Evolutionary conservation across 1,140 invertebrate species (phyloP), one percentile per base, ranked within the genome.

Genomic region (Portunus trituberculatus): DNA sequence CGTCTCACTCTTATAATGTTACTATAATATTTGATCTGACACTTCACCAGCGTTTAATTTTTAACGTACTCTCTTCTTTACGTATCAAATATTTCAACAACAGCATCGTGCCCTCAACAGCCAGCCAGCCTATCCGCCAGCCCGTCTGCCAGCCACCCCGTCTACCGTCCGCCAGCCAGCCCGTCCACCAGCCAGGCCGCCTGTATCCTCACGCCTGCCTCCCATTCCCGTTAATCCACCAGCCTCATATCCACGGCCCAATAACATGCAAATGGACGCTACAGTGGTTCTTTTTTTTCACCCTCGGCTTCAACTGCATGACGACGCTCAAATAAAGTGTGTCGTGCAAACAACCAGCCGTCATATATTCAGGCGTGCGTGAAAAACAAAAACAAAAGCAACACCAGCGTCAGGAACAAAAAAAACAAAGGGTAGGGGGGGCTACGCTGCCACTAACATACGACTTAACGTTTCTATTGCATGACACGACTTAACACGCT

Each of bases 221-320:
- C 0, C 67, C 67, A 25, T 76, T 76, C n/a, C 20, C n/a, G 67
- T 76, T 76, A 76, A 76, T 76, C 67, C 67, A n/a, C 67, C 25
- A 76, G 67, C 67, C 67, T 76, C 67, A 76, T n/a, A 76, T 76
- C 6, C 67, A 76, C 67, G 67, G 67, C 25, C 67, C 67, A 76
- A 76, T 76, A 76, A 76, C 67, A 76, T 76, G 67, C 67, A 76
- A 76, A 76, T 76, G 67, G 67, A n/a, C 67, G n/a, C 52, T 59
- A 7, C 67, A n/a, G 20, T 76, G 67, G 6, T 76, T 76, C 25
- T 76, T 76, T 76, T 76, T 76, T 76, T 76, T 76, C 6, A 25
- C 67, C 25, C 67, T 76, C 67, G 67, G 67, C 67, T 76, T 76
- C 16, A 25, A n/a, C n/a, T 76, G 67, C 67, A 76, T 76, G 67